phyloP scores from a whole-genome alignment of 2,113 vertebrate species.

The Thinocorus orbignyianus region DNA sequence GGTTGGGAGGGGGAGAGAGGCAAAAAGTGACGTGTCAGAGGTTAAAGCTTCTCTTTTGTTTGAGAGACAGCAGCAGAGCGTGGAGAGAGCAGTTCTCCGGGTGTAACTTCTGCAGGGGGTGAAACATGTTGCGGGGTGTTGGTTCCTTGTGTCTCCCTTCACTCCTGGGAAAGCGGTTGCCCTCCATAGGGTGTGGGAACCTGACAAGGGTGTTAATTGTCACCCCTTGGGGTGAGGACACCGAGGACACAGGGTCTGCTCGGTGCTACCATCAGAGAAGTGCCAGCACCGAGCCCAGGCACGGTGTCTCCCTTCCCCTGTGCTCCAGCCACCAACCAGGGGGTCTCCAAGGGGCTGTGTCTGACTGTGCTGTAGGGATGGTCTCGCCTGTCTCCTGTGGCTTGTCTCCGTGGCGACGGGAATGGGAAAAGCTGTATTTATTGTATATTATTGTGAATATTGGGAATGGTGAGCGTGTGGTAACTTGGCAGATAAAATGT shows the following conservation, averaged over 20 bases:
- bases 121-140: too few relatives aligned
- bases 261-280: background rate
- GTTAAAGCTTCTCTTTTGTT: background rate
- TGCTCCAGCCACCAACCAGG: background rate
- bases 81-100: fast-evolving
- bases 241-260: fast-evolving
- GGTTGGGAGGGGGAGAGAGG: background rate
- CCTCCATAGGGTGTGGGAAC: fast-evolving
- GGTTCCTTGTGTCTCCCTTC: fast-evolving
- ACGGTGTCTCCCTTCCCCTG: background rate
- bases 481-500: background rate
- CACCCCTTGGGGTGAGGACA: background rate
- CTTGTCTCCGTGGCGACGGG: background rate
- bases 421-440: constrained; percentile 54
- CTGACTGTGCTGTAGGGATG: background rate
- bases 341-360: background rate
- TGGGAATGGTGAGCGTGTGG: constrained; percentile 1
- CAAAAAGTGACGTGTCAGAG: fast-evolving
- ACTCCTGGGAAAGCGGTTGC: fast-evolving
- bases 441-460: constrained; percentile 76
- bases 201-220: background rate
- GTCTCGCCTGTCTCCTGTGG: background rate
- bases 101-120: fast-evolving
- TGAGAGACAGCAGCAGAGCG: background rate
- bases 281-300: background rate